Conservation (phyloP, 2,888 invertebrate genomes). For the Eilema griseolum region DNA sequence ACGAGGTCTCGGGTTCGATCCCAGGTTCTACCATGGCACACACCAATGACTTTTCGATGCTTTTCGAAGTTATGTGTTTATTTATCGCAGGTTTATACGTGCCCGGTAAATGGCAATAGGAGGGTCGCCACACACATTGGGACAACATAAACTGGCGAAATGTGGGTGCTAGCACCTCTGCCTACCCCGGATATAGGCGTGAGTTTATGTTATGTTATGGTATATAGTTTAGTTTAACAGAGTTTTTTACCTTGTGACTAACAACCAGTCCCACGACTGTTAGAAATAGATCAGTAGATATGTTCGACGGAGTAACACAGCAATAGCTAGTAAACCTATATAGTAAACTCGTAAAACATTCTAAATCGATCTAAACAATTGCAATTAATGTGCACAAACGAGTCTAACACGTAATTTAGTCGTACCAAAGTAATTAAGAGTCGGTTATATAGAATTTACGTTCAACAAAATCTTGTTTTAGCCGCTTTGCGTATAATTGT, state of each 20-base stretch:
- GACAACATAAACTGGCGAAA: too few species aligned
- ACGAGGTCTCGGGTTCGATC: too few species aligned
- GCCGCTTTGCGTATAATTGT: constrained; percentile 59
- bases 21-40: too few species aligned
- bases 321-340: not conserved
- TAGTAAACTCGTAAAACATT: constrained; percentile 26
- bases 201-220: too few species aligned
- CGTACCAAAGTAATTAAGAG: constrained; percentile 48
- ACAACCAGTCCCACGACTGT: not conserved
- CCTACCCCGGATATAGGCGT: too few species aligned
- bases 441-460: constrained; percentile 56
- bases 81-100: too few species aligned
- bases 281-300: not conserved
- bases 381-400: constrained; percentile 54
- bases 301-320: not conserved
- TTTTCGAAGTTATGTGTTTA: too few species aligned
- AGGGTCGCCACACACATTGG: too few species aligned
- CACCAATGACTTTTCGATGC: too few species aligned
- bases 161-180: too few species aligned
- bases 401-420: constrained; percentile 60
- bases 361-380: constrained; percentile 50
- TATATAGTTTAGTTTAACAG: too few species aligned
- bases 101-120: too few species aligned
- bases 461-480: constrained; percentile 60
- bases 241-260: not conserved